These are phyloP conservation scores for Chrysochloris asiatica DNA, from an alignment of 2,113 vertebrate species.

Conservation along the genomic window DNA sequence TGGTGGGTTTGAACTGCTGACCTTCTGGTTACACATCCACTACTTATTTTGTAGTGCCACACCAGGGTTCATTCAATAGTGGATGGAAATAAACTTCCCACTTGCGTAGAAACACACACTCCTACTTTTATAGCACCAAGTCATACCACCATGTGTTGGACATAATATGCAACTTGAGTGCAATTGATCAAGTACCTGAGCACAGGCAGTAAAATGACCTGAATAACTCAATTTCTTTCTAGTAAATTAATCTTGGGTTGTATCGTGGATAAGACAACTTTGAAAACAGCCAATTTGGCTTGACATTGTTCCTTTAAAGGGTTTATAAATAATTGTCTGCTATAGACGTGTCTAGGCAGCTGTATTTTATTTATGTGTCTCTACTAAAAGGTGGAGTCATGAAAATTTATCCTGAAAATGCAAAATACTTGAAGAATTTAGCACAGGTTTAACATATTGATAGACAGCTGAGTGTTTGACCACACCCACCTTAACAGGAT, in stretches of 20 bases:
- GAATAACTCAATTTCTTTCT: conserved; percentile 58
- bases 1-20: no score
- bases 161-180: neutral
- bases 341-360: neutral
- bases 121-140: neutral
- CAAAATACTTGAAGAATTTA: neutral
- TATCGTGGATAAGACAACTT: conserved; percentile 43
- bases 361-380: conserved; percentile 27
- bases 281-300: conserved; percentile 51
- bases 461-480: neutral
- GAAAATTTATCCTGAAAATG: neutral
- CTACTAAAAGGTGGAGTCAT: neutral
- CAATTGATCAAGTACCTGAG: neutral
- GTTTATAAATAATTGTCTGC: conserved; percentile 23
- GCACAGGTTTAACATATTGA: neutral
- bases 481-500: neutral
- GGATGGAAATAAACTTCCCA: neutral
- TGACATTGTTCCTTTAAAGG: conserved; percentile 44
- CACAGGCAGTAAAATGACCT: neutral
- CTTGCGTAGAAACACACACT: neutral
- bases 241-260: conserved; percentile 42
- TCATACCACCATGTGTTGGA: no score
- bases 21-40: no score
- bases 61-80: no score
- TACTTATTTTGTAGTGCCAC: no score